These are phyloP conservation scores for Odocoileus virginianus DNA, from an alignment of 2,113 vertebrate genomes.

Conservation along the genomic window DNA sequence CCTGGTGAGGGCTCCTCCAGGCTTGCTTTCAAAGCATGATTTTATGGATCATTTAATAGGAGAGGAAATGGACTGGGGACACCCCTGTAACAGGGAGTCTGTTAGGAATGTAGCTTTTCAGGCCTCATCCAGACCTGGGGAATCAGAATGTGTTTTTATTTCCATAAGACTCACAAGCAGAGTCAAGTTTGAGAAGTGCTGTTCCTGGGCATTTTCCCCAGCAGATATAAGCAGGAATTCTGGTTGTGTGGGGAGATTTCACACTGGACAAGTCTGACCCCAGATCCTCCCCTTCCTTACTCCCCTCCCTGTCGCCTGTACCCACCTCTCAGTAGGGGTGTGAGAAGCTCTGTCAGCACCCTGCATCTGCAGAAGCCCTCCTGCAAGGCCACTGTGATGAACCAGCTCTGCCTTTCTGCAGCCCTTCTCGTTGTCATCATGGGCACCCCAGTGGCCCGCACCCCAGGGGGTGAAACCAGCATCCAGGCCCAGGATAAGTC, in stretches of 20 bases:
- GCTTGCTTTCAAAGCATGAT: neutral
- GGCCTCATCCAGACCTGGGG: neutral
- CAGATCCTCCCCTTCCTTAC: neutral
- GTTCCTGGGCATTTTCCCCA: neutral
- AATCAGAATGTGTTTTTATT: neutral
- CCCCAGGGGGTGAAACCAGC: neutral
- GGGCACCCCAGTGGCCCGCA: neutral
- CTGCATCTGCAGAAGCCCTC: neutral
- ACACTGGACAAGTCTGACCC: neutral
- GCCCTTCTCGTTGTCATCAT: neutral
- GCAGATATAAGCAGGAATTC: neutral
- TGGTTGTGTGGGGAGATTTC: neutral
- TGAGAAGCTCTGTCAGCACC: neutral
- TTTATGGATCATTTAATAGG: neutral
- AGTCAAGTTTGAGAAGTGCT: neutral
- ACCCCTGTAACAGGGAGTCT: neutral
- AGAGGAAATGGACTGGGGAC: neutral
- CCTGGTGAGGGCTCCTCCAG: neutral
- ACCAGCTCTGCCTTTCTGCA: neutral
- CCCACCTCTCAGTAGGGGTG: neutral
- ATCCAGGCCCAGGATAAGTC: neutral
- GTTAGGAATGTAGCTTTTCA: neutral
- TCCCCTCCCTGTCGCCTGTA: no score
- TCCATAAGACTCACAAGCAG: accelerated
- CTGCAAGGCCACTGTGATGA: neutral